Percentiles rank a stretch among this genome's conserved stretches.
phyloP scores from a whole-genome alignment of 2,888 invertebrate genomes.

The Cantharis rufa region DNA sequence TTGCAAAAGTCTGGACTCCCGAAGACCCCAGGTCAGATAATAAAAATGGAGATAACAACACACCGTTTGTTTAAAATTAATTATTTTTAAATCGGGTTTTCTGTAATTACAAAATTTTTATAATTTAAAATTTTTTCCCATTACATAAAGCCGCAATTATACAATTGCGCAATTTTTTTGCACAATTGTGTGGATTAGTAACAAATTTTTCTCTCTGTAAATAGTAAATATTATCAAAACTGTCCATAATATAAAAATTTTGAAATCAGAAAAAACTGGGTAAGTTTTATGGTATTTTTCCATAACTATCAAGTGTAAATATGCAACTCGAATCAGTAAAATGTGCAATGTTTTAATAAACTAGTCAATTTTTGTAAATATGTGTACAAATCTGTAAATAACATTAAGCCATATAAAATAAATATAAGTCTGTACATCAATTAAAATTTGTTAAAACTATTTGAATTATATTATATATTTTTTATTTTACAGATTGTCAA shows the following conservation, averaged over 20 bases:
- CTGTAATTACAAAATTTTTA: no score
- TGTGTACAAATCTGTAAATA: background rate
- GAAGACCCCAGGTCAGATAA: constrained; percentile 74
- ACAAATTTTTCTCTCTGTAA: no score
- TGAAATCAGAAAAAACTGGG: background rate
- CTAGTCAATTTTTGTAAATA: background rate
- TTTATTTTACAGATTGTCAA: background rate
- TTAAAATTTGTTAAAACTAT: background rate
- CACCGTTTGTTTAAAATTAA: constrained; percentile 15
- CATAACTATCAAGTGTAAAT: background rate
- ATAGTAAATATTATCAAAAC: no score
- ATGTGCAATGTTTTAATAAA: background rate
- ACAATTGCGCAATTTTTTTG: no score
- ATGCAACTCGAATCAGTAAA: background rate
- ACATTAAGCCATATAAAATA: no score
- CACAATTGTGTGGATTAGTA: no score
- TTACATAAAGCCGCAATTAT: no score
- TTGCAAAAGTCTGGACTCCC: constrained; percentile 92
- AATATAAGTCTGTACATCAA: background rate
- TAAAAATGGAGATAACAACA: constrained; percentile 13
- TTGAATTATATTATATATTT: background rate
- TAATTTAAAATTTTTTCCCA: no score
- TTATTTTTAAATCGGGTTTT: no score
- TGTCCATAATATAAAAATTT: no score
- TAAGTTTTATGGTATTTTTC: background rate